Base-by-base conservation (phyloP, 30 jellyfish, hydroid and myxozoan species). In the Hydractinia echinata region DNA sequence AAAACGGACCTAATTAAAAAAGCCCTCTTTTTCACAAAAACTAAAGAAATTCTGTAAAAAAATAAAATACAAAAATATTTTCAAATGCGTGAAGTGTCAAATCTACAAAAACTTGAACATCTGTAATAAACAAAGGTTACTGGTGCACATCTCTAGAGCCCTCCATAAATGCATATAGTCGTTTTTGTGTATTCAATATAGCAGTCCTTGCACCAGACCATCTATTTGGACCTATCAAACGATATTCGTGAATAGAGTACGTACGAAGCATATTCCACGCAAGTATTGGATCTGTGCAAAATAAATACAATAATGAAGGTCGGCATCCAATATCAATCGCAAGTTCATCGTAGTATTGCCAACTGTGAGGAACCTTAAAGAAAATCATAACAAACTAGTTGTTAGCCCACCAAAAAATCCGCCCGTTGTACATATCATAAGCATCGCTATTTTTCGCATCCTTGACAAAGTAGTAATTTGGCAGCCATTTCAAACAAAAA, bases 121-220 rank as follows among this genome's bases (percentile, higher is more conserved):
- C 81, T 5, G 44, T 30, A 30, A 30, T 30, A 2, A 30, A 30
- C 44, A 30, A 30, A 30, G 44, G 44, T 30, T 30, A 30, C 44
- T 30, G 2, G 44, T n/a, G n/a, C n/a, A n/a, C n/a, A n/a, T 77
- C 44, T 62, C 85, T 77, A 13, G 78, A 53, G 15, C 13, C 79
- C 58, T 77, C 58, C 52, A 77, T 49, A 61, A 44, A 77, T 10
- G 30, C 82, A n/a, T 77, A 77, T 52, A 9, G 76, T 1, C 53
- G 4, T 44, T 62, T 0, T 4, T 18, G 14, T 15, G 55, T 76
- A 13, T 77, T 77, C 15, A 93, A 67, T 11, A 94, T 76, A 49
- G 96, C 95, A 61, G 84, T 88, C 58, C 95, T 71, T 64, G 99
- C 99, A 4, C 99, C 97, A 55, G 11, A 6, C 99, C 99, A 88